Evolutionary conservation across 2,888 invertebrate genomes (phyloP), one percentile per base, ranked within the genome.

Genomic region (Chymomyza amoena): DNA sequence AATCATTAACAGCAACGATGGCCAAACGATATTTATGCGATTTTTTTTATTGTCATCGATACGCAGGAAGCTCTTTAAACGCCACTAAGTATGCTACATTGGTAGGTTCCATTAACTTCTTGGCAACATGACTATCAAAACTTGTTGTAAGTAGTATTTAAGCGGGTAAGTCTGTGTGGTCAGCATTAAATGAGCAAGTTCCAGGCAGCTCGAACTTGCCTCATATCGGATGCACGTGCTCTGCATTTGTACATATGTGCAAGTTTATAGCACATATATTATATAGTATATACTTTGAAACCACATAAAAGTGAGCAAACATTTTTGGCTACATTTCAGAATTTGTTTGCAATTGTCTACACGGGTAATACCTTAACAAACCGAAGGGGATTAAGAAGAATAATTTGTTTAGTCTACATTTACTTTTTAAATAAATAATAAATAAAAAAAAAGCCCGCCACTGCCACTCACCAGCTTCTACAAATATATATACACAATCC

Each of bases 11-110:
- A 68, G 62, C 52, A 68, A 62, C 59, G 69, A n/a, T n/a, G 64
- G 32, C 71, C n/a, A n/a, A 82, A 80, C 77, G 77, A 79, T 77
- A 73, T 82, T 77, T 77, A 75, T 77, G 71, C 25, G 68, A 56
- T 59, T 70, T 61, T 70, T 79, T 75, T 77, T 73, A 70, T 79
- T 73, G 61, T 39, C 63, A 52, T 63, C 65, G 68, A 68, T 45
- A 45, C 39, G 4, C 13, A 45, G 10, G 13, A 13, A 45, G 39
- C 39, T 45, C 39, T 45, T 45, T 45, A 45, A 45, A 45, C 6
- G 39, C 39, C 39, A 45, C 39, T 45, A 13, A 45, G 39, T 45
- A 45, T 45, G 39, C 39, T 13, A 45, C 39, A 45, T 13, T 45
- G 39, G 39, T 7, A 45, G 39, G 2, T 13, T 0, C 39, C 39